Evolutionary conservation across 2,888 invertebrate genomes (phyloP).

Genomic region (Linyphia triangularis): DNA sequence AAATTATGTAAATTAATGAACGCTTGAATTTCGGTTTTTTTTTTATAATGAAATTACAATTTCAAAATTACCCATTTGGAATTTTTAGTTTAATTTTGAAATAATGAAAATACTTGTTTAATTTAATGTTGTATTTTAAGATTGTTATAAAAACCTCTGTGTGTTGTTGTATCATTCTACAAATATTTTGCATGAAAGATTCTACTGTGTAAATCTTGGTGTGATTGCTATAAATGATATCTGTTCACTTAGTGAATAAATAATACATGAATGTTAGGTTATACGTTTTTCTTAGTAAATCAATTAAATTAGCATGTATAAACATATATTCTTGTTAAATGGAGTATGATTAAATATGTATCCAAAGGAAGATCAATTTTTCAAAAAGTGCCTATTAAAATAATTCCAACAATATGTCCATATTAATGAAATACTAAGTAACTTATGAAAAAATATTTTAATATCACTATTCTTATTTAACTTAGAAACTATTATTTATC

Average conservation of each 20-base stretch:
- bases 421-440: background rate
- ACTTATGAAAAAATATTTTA: conserved; percentile 10
- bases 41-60: too few relatives aligned
- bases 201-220: background rate
- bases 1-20: too few relatives aligned
- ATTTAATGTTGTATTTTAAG: background rate
- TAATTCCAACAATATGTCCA: conserved; percentile 14
- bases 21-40: too few relatives aligned
- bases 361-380: conserved; percentile 2
- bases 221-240: background rate
- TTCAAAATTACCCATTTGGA: too few relatives aligned
- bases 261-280: background rate
- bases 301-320: background rate
- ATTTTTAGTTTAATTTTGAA: too few relatives aligned
- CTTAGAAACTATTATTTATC: background rate
- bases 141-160: too few relatives aligned
- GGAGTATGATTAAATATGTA: conserved; percentile 35
- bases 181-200: background rate
- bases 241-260: background rate
- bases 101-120: too few relatives aligned
- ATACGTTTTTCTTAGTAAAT: background rate
- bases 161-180: background rate
- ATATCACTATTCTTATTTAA: background rate
- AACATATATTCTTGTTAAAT: conserved; percentile 51
- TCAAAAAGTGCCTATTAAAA: conserved; percentile 43